Percentiles rank a stretch among this genome's conserved stretches.
Evolutionary conservation across 2,888 invertebrate species (phyloP).

Genomic region (Ectropis crepuscularia): DNA sequence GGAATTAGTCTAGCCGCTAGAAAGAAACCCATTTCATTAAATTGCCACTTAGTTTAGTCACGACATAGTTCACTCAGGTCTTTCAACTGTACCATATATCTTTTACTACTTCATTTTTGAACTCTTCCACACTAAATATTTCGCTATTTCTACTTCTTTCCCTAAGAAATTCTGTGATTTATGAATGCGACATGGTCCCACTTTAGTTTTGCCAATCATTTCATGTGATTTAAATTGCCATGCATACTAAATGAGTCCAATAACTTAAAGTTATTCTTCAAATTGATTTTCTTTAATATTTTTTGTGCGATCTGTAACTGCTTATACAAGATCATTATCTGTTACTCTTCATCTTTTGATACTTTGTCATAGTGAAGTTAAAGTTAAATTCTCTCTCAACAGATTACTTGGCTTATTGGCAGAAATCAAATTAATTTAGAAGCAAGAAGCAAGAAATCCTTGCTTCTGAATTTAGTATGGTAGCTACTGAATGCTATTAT

Average conservation of each 20-base stretch:
- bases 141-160: not conserved
- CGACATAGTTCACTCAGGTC: slow-evolving; percentile 13
- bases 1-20: slow-evolving; percentile 3
- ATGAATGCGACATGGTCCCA: slow-evolving; percentile 6
- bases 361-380: slow-evolving; percentile 2
- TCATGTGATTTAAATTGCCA: slow-evolving; percentile 21
- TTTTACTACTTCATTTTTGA: not conserved
- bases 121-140: not conserved
- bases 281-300: slow-evolving; percentile 26
- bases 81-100: not conserved
- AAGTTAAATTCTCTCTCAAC: not conserved
- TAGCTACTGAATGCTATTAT: too few species aligned
- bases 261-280: slow-evolving; percentile 22
- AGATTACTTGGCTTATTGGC: too few species aligned
- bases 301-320: slow-evolving; percentile 23
- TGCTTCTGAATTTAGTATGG: too few species aligned
- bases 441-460: too few species aligned
- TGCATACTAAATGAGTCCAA: slow-evolving; percentile 27
- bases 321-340: slow-evolving; percentile 24
- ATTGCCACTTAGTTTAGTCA: slow-evolving; percentile 17
- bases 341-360: slow-evolving; percentile 6
- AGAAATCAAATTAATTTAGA: too few species aligned
- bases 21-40: slow-evolving; percentile 17
- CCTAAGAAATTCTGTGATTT: not conserved
- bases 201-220: not conserved